Evolutionary conservation across 2,113 vertebrate genomes (phyloP).

Genomic region (Ophiodon elongatus): DNA sequence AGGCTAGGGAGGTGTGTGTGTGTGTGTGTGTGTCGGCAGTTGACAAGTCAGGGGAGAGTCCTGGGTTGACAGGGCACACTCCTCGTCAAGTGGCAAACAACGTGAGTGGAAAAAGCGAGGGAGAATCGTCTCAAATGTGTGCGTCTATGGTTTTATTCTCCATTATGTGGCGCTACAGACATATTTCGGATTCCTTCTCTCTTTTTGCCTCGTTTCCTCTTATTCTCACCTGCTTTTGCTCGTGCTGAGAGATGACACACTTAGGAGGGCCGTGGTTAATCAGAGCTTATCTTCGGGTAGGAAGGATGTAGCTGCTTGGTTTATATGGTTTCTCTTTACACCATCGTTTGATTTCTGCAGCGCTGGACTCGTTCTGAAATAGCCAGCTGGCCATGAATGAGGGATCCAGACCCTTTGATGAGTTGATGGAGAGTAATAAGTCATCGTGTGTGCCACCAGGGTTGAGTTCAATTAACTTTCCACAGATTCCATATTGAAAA

Average conservation of each 20-base stretch:
- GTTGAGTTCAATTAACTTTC: constrained; percentile 17
- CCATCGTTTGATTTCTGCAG: constrained; percentile 37
- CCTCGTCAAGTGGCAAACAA: constrained; percentile 49
- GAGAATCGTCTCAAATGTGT: constrained; percentile 18
- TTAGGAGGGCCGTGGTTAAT: constrained; percentile 57
- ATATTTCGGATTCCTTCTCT: not conserved
- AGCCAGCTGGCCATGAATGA: constrained; percentile 21
- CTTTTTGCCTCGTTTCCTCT: not conserved
- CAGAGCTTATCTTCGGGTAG: constrained; percentile 50
- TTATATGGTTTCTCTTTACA: constrained; percentile 37
- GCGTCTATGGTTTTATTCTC: not conserved
- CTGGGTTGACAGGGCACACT: constrained; percentile 53
- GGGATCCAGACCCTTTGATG: constrained; percentile 14
- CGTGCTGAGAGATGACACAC: constrained; percentile 74
- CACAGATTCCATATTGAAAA: constrained; percentile 2
- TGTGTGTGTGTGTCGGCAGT: constrained; percentile 23
- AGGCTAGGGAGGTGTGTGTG: constrained; percentile 57
- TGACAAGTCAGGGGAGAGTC: constrained; percentile 62
- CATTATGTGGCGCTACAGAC: not conserved
- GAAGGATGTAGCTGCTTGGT: constrained; percentile 32
- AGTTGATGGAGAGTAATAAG: constrained; percentile 28
- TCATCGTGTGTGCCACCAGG: not conserved
- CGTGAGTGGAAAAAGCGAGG: constrained; percentile 45
- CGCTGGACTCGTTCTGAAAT: constrained; percentile 11
- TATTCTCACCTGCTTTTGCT: constrained; percentile 35